Base-by-base conservation (phyloP, 2,797 vertebrate genomes). In the Sus cebifrons region DNA sequence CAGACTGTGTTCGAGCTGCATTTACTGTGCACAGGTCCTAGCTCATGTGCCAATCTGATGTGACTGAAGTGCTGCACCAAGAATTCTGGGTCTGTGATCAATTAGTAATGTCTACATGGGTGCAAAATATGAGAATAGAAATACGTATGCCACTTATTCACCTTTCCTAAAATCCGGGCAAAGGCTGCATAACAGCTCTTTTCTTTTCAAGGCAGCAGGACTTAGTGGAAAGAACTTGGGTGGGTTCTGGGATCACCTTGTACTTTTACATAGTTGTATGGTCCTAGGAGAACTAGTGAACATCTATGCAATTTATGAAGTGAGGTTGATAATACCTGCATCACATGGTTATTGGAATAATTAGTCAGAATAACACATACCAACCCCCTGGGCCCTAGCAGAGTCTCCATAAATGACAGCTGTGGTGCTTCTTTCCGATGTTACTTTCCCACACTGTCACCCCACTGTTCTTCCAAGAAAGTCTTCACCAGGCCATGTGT, bases 81-180 rank as follows among this genome's bases (percentile, higher is more conserved):
- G 25, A 36, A 71, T 71, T 75, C 73, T 71, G 32, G 40, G 16
- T 85, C 73, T 88, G 68, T 78, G 68, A 91, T 93, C 52, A 29
- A 44, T 91, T 83, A 86, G 29, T 82, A 49, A 91, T 82, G 73
- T 56, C 89, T 94, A 8, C 36, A 5, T 64, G 20, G 18, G 16
- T 86, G 21, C 16, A 21, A 8, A 86, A 68, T 81, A 56, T 82
- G 18, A 6, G 21, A 87, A 2, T 83, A 64, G 17, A 73, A 56
- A 82, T 91, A 32, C n/a, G 27, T 44, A 32, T 65, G 32, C 11
- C 67, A 15, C 18, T 6, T 25, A 86, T 70, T 70, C 92, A 79
- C 21, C 25, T 21, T 91, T 40, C 32, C 93, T 96, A 56, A 49
- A 93, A 84, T 86, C 18, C 70, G 62, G 49, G 54, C 85, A 21